Conservation (phyloP, 1,140 invertebrate genomes). For the Marisa cornuarietis region DNA sequence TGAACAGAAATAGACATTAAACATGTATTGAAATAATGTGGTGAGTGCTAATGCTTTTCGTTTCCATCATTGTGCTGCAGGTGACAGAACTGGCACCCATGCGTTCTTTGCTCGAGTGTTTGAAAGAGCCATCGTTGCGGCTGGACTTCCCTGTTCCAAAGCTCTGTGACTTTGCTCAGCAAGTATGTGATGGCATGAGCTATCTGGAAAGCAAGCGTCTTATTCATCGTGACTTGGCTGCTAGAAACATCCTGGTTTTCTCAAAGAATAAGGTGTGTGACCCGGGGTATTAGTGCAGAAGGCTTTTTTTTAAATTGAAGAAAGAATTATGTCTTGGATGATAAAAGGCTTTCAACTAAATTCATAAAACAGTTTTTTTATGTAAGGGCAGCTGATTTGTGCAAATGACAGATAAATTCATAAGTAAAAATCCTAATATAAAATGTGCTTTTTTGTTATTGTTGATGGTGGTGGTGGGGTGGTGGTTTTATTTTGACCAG, state of each 20-base stretch:
- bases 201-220: constrained; percentile 93
- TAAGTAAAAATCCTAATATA: not conserved
- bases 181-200: constrained; percentile 96
- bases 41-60: not conserved
- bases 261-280: constrained; percentile 83
- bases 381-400: not conserved
- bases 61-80: constrained; percentile 63
- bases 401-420: not conserved
- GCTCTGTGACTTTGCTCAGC: constrained; percentile 83
- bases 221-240: constrained; percentile 94
- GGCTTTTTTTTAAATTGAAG: no score
- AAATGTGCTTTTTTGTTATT: not conserved
- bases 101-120: constrained; percentile 91
- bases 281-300: not conserved
- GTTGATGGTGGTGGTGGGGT: no score
- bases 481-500: not conserved
- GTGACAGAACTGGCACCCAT: constrained; percentile 95
- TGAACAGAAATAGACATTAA: no score
- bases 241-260: constrained; percentile 95
- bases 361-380: not conserved
- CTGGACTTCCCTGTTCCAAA: constrained; percentile 84
- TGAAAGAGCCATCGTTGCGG: constrained; percentile 89
- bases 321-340: no score
- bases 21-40: no score
- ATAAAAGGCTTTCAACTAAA: no score